These are phyloP conservation scores for Podarcis lilfordi DNA, from an alignment of 2,797 vertebrate species.

Conservation along the genomic window DNA sequence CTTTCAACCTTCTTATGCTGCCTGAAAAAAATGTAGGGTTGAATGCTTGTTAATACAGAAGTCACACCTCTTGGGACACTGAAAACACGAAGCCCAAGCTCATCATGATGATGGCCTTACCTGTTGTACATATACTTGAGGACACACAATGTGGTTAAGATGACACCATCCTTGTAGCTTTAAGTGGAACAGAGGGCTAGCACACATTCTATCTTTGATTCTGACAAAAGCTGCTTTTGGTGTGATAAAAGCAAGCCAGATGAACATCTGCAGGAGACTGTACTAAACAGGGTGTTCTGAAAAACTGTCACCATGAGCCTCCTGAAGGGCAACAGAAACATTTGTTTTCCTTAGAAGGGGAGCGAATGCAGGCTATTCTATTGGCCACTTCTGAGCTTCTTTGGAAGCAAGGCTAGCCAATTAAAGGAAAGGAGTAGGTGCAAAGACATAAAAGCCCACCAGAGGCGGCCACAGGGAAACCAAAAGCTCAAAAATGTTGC, in stretches of 20 bases:
- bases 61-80: not conserved
- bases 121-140: not conserved
- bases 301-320: not conserved
- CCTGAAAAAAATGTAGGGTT: not conserved
- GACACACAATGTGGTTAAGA: not conserved
- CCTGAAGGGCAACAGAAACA: not conserved
- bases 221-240: not conserved
- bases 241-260: not conserved
- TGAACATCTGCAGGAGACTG: not conserved
- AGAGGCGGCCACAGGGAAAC: not conserved
- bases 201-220: conserved; percentile 7
- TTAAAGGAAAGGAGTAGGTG: not conserved
- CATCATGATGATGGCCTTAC: not conserved
- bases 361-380: not conserved
- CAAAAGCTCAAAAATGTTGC: not conserved
- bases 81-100: not conserved
- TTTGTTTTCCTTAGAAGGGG: not conserved
- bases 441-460: not conserved
- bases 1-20: not conserved
- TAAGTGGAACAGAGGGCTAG: not conserved
- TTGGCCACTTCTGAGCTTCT: not conserved
- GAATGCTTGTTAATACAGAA: not conserved
- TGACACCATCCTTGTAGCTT: not conserved
- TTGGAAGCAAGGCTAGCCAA: not conserved
- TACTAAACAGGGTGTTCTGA: not conserved